These are phyloP conservation scores for Corythaeola cristata DNA, from an alignment of 2,113 vertebrate genomes.

Conservation along the genomic window DNA sequence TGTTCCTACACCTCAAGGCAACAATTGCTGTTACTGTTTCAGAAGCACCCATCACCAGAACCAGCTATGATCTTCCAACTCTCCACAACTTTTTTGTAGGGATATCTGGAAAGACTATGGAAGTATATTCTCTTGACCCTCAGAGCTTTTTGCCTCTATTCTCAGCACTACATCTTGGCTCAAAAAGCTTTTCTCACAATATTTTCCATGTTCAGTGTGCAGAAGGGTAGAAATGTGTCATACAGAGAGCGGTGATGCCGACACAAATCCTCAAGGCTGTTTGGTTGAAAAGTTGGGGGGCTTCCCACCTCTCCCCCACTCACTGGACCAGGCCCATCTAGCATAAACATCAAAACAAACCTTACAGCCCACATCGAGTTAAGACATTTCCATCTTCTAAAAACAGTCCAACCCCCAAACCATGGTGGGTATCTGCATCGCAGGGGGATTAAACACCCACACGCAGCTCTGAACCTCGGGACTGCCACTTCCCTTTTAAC, in stretches of 20 bases:
- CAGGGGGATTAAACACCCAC: background rate
- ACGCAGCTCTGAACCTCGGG: background rate
- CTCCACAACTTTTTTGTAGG: background rate
- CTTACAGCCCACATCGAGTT: background rate
- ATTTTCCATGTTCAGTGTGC: background rate
- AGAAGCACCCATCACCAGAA: background rate
- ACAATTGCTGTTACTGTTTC: background rate
- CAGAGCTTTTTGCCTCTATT: slow-evolving; percentile 51
- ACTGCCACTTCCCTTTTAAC: background rate
- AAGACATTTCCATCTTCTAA: background rate
- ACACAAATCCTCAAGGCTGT: background rate
- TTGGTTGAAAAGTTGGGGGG: background rate
- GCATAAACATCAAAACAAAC: background rate
- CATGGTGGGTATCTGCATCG: accelerated
- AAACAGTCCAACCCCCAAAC: background rate
- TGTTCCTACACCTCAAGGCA: background rate
- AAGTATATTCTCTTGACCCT: background rate
- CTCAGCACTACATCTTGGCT: background rate
- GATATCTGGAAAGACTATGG: slow-evolving; percentile 12
- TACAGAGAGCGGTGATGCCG: background rate
- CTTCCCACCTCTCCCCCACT: background rate
- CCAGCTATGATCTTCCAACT: background rate
- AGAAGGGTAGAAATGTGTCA: background rate
- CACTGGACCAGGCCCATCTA: background rate
- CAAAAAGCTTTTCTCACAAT: background rate